Evolutionary conservation across 2,113 vertebrate species (phyloP).

Genomic region (Manacus vitellinus): DNA sequence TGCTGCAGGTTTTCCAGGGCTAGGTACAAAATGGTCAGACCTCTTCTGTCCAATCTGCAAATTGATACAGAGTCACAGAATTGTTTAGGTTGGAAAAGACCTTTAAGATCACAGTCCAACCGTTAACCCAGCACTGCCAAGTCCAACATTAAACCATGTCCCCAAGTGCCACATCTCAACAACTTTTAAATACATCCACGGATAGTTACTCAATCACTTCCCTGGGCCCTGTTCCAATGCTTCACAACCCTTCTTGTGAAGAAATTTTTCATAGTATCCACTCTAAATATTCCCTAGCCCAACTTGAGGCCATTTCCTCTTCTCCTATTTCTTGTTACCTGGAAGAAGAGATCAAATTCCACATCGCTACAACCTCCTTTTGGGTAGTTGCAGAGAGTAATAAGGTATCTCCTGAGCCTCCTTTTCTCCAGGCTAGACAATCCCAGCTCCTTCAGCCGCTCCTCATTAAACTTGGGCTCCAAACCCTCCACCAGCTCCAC

Average conservation of each 20-base stretch:
- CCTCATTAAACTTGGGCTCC: background rate
- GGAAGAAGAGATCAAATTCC: background rate
- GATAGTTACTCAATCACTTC: background rate
- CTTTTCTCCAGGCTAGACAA: background rate
- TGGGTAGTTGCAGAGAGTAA: background rate
- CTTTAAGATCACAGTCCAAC: background rate
- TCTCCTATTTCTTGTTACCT: background rate
- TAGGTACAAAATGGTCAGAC: background rate
- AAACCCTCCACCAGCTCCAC: fast-evolving
- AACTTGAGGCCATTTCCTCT: background rate
- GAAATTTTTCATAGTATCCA: background rate
- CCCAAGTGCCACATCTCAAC: background rate
- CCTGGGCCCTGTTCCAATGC: background rate
- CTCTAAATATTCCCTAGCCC: background rate
- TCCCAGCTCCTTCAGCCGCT: fast-evolving
- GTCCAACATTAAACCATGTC: background rate
- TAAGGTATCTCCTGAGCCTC: background rate
- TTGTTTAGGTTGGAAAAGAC: background rate
- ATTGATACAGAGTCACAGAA: background rate
- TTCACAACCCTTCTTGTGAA: background rate
- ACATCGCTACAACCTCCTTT: background rate
- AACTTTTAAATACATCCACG: background rate
- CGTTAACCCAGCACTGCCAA: background rate
- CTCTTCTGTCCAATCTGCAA: background rate
- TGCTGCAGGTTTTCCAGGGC: background rate